phyloP scores from a whole-genome alignment of 2,113 vertebrate genomes.

The Lontra canadensis region DNA sequence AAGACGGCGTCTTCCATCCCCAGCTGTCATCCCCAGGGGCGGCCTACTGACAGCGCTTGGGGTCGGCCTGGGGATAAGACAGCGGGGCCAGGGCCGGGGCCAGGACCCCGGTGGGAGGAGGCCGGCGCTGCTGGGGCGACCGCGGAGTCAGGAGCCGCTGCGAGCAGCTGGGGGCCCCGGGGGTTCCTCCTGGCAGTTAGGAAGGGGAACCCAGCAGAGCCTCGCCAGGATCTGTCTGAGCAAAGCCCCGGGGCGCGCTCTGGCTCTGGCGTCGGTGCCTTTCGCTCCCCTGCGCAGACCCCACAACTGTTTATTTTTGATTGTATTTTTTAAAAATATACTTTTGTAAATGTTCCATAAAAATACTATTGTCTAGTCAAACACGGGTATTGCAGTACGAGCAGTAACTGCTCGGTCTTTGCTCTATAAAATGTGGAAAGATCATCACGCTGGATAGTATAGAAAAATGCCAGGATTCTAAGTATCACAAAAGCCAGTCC shows the following conservation, averaged over 20 bases:
- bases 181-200: neutral
- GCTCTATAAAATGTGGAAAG: constrained; percentile 88
- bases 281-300: neutral
- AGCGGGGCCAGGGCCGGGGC: neutral
- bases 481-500: constrained; percentile 84
- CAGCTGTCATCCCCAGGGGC: neutral
- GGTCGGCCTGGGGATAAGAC: neutral
- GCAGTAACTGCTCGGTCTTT: constrained; percentile 80
- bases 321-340: constrained; percentile 88
- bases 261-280: neutral
- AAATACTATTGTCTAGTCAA: constrained; percentile 88
- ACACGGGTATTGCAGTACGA: constrained; percentile 83
- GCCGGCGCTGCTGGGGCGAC: neutral
- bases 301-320: constrained; percentile 55
- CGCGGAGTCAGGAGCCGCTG: neutral
- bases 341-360: constrained; percentile 88
- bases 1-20: neutral
- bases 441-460: constrained; percentile 65
- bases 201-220: neutral
- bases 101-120: neutral
- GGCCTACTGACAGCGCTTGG: neutral
- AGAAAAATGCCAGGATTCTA: constrained; percentile 84
- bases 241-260: neutral
- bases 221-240: no score
- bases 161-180: neutral